Evolutionary conservation across 2,113 vertebrate species (phyloP), one percentile per base, ranked within the genome.

Genomic region (Lucifuga dentata): DNA sequence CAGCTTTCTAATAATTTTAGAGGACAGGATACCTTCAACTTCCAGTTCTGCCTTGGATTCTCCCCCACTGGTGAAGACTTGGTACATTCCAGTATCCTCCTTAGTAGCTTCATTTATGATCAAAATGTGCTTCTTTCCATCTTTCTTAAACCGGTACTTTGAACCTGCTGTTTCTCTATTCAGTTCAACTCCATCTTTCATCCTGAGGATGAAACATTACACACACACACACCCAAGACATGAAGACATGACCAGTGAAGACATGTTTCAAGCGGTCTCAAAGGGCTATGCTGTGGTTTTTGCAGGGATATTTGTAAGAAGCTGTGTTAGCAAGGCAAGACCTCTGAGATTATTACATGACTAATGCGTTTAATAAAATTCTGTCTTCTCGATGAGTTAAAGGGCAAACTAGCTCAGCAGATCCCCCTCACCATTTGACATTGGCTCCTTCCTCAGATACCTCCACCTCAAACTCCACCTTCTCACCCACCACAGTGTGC

Each of bases 111-210:
- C 97, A 0, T 93, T 93, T 82, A 94, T 95, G 80, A 97, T 93
- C 80, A 98, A 89, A 20, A 91, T 80, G 49, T 98, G 97, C 11
- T 89, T 94, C 80, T 85, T 95, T 3, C 95, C 96, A 0, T 96
- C 96, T 67, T 97, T 98, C 88, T 97, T 98, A 74, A 98, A 92
- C 76, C 95, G 93, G 78, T 95, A 96, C 81, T 94, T 96, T 2
- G 95, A 95, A 49, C 86, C 88, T 6, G 88, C 82, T 0, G 51
- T 82, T 0, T 97, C 97, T n/a, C 92, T 91, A 0, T 86, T 95
- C 78, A 98, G 41, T 76, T 98, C 97, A 23, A 94, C 94, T 0
- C 95, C 97, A 1, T 97, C 94, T 73, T 97, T 98, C 90, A 85
- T 92, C 97, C 96, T 98, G 73, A 46, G 45, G n/a, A 67, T 35